These are phyloP conservation scores for Drosophila kepulauana DNA, from an alignment of 1,140 invertebrate genomes.

Conservation along the genomic window DNA sequence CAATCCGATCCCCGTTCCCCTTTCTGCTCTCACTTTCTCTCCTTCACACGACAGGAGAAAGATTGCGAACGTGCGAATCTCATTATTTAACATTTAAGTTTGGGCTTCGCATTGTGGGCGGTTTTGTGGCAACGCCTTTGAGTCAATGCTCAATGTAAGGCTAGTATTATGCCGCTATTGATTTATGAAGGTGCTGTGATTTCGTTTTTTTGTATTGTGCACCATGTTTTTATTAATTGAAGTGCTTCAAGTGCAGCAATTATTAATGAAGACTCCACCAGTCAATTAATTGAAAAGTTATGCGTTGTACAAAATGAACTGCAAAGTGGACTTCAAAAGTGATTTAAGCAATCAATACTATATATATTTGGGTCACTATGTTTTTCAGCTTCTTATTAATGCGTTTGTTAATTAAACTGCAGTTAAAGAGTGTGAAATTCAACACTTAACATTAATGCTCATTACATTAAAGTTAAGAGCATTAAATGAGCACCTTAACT, in stretches of 20 bases:
- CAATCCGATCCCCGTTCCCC: conserved; percentile 6
- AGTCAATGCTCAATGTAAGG: conserved; percentile 20
- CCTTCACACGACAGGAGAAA: conserved; percentile 1
- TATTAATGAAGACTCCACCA: conserved; percentile 28
- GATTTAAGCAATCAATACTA: background rate
- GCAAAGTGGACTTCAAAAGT: background rate
- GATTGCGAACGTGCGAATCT: conserved; percentile 54
- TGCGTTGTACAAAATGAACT: conserved; percentile 5
- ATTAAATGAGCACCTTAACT: too few relatives aligned
- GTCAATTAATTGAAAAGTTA: conserved; percentile 32
- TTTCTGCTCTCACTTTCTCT: background rate
- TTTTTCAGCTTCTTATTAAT: too few relatives aligned
- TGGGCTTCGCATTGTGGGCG: conserved; percentile 21
- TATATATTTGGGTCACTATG: background rate
- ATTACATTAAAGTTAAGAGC: too few relatives aligned
- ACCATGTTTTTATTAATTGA: conserved; percentile 14
- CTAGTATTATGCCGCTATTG: conserved; percentile 19
- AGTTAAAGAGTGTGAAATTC: too few relatives aligned
- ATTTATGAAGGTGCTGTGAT: conserved; percentile 19
- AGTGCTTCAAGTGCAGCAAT: conserved; percentile 22
- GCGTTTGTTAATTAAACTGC: too few relatives aligned
- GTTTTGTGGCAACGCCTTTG: conserved; percentile 21
- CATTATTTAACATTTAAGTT: conserved; percentile 75
- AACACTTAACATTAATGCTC: too few relatives aligned
- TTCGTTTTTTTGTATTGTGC: background rate